Conservation (phyloP, 2,113 vertebrate species). For the Tupaia tana region DNA sequence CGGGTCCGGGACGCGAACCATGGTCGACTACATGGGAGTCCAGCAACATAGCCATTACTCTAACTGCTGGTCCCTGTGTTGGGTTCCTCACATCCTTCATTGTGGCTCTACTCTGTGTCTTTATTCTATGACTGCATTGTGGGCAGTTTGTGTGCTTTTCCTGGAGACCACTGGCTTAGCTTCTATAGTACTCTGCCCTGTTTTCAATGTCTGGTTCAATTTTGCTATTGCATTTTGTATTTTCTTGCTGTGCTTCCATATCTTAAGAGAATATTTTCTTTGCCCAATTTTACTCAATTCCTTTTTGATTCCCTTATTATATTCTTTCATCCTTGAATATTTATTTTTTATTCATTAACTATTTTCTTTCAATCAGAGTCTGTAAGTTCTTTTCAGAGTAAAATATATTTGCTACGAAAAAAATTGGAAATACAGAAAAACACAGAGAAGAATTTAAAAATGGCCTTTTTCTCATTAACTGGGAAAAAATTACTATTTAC, state of each 20-base stretch:
- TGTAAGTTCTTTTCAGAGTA: not conserved
- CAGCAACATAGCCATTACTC: not conserved
- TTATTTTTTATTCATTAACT: constrained; percentile 17
- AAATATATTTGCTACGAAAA: constrained; percentile 1
- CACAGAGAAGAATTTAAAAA: constrained; percentile 6
- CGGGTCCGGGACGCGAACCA: too few species aligned
- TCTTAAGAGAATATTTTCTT: not conserved
- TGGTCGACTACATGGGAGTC: too few species aligned
- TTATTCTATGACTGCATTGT: not conserved
- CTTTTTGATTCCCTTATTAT: not conserved
- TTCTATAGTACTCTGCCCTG: not conserved
- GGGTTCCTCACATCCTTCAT: not conserved
- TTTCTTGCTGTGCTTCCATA: not conserved
- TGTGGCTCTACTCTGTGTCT: not conserved
- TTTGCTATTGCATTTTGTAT: not conserved
- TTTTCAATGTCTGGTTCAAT: not conserved
- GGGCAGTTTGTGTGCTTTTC: not conserved
- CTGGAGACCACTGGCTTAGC: not conserved
- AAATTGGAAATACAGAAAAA: constrained; percentile 13
- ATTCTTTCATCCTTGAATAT: not conserved
- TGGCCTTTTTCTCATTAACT: not conserved
- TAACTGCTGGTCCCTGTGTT: not conserved
- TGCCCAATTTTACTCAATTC: not conserved
- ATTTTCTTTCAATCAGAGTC: not conserved
- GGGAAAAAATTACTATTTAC: not conserved